Percentiles rank a stretch among this genome's conserved stretches.
Conservation (phyloP, 2,797 vertebrate genomes). For the Poeciliopsis infans region DNA sequence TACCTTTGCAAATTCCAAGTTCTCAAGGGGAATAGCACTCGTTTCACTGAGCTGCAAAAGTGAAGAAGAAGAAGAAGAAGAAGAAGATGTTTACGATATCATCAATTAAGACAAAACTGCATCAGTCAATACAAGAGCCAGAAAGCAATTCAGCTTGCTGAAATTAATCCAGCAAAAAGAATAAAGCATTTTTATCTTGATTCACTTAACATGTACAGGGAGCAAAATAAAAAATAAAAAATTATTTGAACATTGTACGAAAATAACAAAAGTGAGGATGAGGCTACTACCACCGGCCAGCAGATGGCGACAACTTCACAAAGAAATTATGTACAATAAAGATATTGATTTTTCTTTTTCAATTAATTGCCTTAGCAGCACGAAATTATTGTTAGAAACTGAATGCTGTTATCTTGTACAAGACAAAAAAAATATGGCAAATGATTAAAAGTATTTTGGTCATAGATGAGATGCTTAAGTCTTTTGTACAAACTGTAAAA, state of each 20-base stretch:
- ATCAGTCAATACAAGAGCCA: too few species aligned
- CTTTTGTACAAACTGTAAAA: not conserved
- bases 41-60: conserved; percentile 89
- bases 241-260: not conserved
- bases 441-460: not conserved
- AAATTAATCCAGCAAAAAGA: not conserved
- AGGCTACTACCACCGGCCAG: not conserved
- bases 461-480: not conserved
- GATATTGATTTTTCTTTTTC: not conserved
- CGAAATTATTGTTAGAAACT: not conserved
- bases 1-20: conserved; percentile 98
- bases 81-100: not conserved
- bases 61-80: conserved; percentile 1
- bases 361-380: not conserved
- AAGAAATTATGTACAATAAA: not conserved
- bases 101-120: not conserved
- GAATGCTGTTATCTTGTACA: not conserved
- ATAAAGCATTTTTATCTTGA: not conserved
- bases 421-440: not conserved
- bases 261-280: not conserved
- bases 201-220: not conserved
- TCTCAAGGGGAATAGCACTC: conserved; percentile 90
- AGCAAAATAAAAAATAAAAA: not conserved
- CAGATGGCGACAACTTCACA: not conserved
- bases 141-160: too few species aligned